Conservation (phyloP, 2,888 invertebrate genomes). For the Pristionchus mayeri region DNA sequence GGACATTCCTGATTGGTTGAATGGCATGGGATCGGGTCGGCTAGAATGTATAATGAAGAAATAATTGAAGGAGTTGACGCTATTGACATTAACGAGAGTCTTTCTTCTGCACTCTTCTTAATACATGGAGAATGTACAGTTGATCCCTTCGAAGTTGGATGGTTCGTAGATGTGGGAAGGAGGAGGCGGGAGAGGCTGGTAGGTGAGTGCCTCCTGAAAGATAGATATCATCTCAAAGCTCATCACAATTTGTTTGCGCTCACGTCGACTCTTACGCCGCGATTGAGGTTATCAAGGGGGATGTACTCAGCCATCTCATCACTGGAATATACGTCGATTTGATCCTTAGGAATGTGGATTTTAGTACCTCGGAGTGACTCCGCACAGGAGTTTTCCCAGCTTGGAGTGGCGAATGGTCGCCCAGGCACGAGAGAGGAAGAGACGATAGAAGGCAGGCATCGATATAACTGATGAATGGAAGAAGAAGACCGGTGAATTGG, state of each 20-base stretch:
- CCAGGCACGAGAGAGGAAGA: background rate
- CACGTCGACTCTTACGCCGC: background rate
- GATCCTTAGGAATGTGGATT: background rate
- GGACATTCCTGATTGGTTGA: no score
- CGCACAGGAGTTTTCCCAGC: background rate
- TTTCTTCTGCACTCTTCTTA: no score
- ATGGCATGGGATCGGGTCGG: no score
- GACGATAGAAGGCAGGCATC: background rate
- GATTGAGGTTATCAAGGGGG: background rate
- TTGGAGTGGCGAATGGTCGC: background rate
- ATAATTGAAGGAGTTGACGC: no score
- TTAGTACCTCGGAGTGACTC: background rate
- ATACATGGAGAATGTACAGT: no score
- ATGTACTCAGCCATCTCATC: background rate
- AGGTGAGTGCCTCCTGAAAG: background rate
- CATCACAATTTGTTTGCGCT: background rate
- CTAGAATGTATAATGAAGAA: no score
- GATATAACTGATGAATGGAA: no score
- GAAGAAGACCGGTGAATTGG: no score
- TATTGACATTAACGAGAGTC: no score
- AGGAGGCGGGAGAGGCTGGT: background rate
- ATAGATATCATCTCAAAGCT: background rate
- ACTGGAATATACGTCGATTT: constrained; percentile 3
- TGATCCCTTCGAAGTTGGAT: no score
- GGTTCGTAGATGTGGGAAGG: background rate